Conservation (phyloP, 2,113 vertebrate genomes). For the Zosterops borbonicus region DNA sequence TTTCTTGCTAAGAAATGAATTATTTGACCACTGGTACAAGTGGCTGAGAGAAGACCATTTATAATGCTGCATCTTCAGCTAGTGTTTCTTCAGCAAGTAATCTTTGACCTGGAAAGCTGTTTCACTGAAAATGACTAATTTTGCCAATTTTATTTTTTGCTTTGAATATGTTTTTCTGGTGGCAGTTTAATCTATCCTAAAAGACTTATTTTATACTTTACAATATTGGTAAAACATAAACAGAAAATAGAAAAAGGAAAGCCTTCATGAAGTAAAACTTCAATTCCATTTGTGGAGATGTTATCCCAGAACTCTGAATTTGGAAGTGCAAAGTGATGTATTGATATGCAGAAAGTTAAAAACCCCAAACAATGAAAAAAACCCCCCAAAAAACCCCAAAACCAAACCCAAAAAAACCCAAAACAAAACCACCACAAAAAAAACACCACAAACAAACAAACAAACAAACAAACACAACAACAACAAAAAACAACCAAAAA, state of each 20-base stretch:
- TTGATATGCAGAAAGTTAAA: background rate
- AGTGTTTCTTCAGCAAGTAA: conserved; percentile 44
- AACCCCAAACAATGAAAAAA: background rate
- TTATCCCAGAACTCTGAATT: background rate
- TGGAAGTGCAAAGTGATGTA: background rate
- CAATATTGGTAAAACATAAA: background rate
- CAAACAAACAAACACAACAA: background rate
- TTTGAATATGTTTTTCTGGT: conserved; percentile 58
- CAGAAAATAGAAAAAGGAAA: background rate
- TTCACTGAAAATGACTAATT: conserved; percentile 66
- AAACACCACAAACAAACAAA: no score
- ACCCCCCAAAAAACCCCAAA: no score
- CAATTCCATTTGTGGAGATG: background rate
- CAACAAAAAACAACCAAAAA: background rate
- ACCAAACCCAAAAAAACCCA: no score
- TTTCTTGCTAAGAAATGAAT: conserved; percentile 70
- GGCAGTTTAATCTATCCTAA: conserved; percentile 54
- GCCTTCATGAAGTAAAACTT: background rate
- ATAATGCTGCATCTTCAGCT: conserved; percentile 64
- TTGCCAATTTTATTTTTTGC: conserved; percentile 59
- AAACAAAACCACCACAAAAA: no score
- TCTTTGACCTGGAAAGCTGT: conserved; percentile 58
- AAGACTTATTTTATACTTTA: conserved; percentile 22
- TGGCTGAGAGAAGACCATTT: conserved; percentile 68
- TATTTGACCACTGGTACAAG: conserved; percentile 56